Evolutionary conservation across 2,888 invertebrate species (phyloP), one percentile per base, ranked within the genome.

Genomic region (Malachius bipustulatus): DNA sequence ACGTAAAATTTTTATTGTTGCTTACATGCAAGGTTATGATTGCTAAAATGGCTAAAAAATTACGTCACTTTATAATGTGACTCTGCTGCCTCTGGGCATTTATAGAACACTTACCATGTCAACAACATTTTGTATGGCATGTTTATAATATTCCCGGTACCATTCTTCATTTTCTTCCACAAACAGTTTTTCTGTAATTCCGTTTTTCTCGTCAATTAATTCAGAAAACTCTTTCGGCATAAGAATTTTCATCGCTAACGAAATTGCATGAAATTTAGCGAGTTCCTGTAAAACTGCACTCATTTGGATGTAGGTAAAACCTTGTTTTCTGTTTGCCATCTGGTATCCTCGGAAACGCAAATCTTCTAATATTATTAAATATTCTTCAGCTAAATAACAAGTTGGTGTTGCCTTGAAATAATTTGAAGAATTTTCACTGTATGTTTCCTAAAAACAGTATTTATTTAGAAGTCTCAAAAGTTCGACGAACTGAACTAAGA

Each of bases 81-180:
- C 31, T 4, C 9, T 6, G 15, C 15, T 6, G 9, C 31, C n/a
- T 12, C 6, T 31, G n/a, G 31, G n/a, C 4, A 28, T 14, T 13
- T 31, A 33, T 8, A 33, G 8, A 16, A 33, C 59, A 37, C 62
- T 64, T 2, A 77, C 77, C 76, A 80, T 77, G 9, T 67, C 62
- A 12, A 77, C 63, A 2, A 79, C 80, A 48, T 77, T 78, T 32
- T 65, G 65, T 1, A 70, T 71, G 0, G 77, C 73, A 32, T 71
- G 70, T 2, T 67, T 67, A 46, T 79, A 81, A 51, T 81, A 81
- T 37, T 71, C 72, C 42, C 71, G 69, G 51, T 78, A 81, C 67
- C 78, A 80, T 33, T 73, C 72, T 39, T 71, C 68, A 50, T 81
- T 78, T 47, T 77, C 74, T 32, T 67, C 58, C 26, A 72, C 66